A percentile compares a stretch with the other conserved stretches of the same genome.
phyloP scores from a whole-genome alignment of 2,888 invertebrate species.

The Pardosa pseudoannulata region DNA sequence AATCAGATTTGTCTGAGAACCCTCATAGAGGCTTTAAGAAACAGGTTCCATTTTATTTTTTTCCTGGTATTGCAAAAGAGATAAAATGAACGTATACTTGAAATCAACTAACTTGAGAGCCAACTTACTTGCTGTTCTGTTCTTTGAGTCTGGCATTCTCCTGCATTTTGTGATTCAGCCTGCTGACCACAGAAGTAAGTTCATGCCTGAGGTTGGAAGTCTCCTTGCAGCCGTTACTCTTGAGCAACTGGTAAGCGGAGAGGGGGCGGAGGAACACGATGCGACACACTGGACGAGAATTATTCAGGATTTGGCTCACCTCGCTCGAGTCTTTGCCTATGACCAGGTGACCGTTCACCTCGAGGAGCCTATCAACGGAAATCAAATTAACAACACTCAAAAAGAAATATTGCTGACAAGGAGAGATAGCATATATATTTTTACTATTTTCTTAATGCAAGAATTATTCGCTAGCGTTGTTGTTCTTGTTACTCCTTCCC shows the following conservation, averaged over 20 bases:
- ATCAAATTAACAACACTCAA: too few relatives aligned
- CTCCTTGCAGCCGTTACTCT: slow-evolving; percentile 33
- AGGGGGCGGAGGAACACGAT: slow-evolving; percentile 48
- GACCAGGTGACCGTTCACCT: slow-evolving; percentile 48
- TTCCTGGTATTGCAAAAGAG: too few relatives aligned
- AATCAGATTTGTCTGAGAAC: too few relatives aligned
- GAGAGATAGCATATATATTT: too few relatives aligned
- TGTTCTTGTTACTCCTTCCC: too few relatives aligned
- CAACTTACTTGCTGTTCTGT: slow-evolving; percentile 34
- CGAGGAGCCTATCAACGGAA: slow-evolving; percentile 30
- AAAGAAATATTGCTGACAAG: too few relatives aligned
- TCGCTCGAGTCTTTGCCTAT: slow-evolving; percentile 29
- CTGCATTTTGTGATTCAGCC: slow-evolving; percentile 45
- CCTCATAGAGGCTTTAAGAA: too few relatives aligned
- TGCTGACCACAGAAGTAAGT: slow-evolving; percentile 54
- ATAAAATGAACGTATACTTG: too few relatives aligned
- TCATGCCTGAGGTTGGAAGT: slow-evolving; percentile 51
- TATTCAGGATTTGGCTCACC: slow-evolving; percentile 14
- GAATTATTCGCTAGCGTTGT: too few relatives aligned
- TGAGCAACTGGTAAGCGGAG: slow-evolving; percentile 19
- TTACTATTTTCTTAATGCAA: too few relatives aligned
- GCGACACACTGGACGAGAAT: slow-evolving; percentile 22
- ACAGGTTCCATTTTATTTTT: too few relatives aligned
- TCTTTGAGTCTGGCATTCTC: slow-evolving; percentile 23
- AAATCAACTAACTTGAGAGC: too few relatives aligned